Evolutionary conservation across 2,888 invertebrate genomes (phyloP), one percentile per base, ranked within the genome.

Genomic region (Lasioglossum zephyrum): DNA sequence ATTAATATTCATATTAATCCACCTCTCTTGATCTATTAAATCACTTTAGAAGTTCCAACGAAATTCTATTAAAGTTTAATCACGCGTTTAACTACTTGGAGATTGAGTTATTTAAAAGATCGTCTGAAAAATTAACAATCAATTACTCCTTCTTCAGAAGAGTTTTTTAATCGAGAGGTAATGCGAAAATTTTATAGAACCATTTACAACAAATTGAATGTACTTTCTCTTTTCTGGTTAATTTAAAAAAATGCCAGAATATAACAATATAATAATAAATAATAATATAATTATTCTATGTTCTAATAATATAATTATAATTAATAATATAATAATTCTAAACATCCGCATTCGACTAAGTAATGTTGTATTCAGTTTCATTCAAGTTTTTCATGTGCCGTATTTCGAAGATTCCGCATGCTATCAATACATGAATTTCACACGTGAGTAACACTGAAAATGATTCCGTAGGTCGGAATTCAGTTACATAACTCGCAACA

Each of bases 1-100:
- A 75, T 80, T 57, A 41, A 69, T 41, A 73, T 66, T 44, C 73
- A 26, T 22, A 66, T 82, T 44, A 57, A 79, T 57, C 44, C 6
- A 44, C 36, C 36, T 66, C 3, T n/a, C 69, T 22, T 66, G n/a
- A 72, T 49, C 72, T 53, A 11, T 49, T 73, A 9, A 78, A 36
- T 77, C 77, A 70, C 44, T 41, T 49, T 26, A 8, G 0, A 79
- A 49, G 73, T 69, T 69, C 22, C 18, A 16, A 31, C 18, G 53
- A 36, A 39, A 73, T 13, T 13, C 22, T 26, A 41, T 72, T 31
- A 26, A 73, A 79, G 53, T 39, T 66, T 47, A 39, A 77, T 77
- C 77, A 41, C 72, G 16, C 36, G 16, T 47, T 13, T 41, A 63
- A 60, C 26, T 63, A 69, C 18, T 66, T 57, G 2, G 53, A 36